Base-by-base conservation (phyloP, 30 jellyfish, hydroid and myxozoan genomes). In the Pelagia noctiluca region DNA sequence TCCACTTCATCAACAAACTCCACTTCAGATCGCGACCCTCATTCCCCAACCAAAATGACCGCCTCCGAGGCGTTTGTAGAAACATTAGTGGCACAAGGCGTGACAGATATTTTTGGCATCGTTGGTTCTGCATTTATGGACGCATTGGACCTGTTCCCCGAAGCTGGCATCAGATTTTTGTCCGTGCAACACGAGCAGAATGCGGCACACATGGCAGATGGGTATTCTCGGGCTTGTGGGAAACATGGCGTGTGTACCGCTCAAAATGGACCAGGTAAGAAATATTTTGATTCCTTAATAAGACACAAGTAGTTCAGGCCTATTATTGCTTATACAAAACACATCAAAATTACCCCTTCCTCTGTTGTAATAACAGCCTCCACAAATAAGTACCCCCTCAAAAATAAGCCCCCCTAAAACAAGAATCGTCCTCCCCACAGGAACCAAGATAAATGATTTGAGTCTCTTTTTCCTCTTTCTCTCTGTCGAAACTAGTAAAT, bases 41-140 rank as follows among this genome's bases (percentile, higher is more conserved):
- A 70, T 57, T 87, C 68, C 32, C 97, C 97, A 4, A 82, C 86
- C 54, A 82, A 83, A 52, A 89, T 89, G 97, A 82, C 85, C 64
- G 82, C 95, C 19, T 82, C 97, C 0, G 97, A 89, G 47, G 97
- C 97, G 13, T 83, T 89, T 38, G 97, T 89, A 11, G 97, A 89
- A 54, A 83, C 97, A 11, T 71, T 89, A 31, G 73, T 89, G 19
- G 92, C 97, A 11, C 97, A 89, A 70, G 95, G 95, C 1, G 97
- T 89, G 50, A 89, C 97, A 49, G 95, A 89, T 29, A 75, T 89
- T 18, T 74, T 89, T 52, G 97, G 97, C 8, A 89, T 89, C 46
- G 97, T 89, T 38, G 97, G 97, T 7, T 89, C 97, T 1, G 97
- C 97, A 0, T 89, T 89, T 71, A 89, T 89, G 97, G 97, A 89